Conservation (phyloP, 2,113 vertebrate genomes). For the Diadophis punctatus region DNA sequence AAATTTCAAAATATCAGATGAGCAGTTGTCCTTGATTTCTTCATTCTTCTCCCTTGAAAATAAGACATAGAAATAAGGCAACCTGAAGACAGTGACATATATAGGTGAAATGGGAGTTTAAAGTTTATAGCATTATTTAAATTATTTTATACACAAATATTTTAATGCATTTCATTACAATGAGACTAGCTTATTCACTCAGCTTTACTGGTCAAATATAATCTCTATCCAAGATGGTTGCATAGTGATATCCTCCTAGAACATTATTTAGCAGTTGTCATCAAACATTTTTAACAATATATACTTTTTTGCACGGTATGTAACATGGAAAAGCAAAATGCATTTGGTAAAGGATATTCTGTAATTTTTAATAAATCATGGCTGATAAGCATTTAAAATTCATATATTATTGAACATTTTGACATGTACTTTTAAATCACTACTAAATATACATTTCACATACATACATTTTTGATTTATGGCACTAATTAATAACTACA, state of each 20-base stretch:
- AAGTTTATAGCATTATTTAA: neutral
- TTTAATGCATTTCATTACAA: neutral
- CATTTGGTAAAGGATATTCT: neutral
- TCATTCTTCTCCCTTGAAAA: neutral
- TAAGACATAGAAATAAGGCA: neutral
- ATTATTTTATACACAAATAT: neutral
- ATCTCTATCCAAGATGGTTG: neutral
- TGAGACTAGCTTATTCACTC: neutral
- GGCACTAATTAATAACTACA: neutral
- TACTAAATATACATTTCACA: neutral
- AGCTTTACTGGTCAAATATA: neutral
- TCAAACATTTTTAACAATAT: neutral
- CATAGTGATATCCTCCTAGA: neutral
- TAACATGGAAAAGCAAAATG: neutral
- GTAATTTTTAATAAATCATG: neutral
- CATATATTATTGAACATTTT: neutral
- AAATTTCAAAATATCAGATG: neutral
- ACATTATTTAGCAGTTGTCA: neutral
- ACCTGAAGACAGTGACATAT: neutral
- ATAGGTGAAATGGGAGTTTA: neutral
- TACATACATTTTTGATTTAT: neutral
- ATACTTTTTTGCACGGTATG: neutral
- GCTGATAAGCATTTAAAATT: neutral
- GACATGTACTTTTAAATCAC: neutral
- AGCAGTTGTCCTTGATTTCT: neutral